These are phyloP conservation scores for Rhagophthalmus giganteus DNA, from an alignment of 2,888 invertebrate genomes.

Conservation along the genomic window DNA sequence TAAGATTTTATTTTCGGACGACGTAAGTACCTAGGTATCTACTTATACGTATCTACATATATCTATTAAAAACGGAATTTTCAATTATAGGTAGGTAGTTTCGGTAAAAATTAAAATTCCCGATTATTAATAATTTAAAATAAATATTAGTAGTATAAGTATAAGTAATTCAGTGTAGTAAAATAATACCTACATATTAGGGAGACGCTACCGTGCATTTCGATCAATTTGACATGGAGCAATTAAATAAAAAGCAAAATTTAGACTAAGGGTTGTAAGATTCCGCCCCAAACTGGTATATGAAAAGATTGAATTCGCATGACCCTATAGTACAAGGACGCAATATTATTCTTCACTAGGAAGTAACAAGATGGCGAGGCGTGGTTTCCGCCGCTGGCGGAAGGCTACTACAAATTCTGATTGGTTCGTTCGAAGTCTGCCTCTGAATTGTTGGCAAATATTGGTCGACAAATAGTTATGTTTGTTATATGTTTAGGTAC, in stretches of 20 bases:
- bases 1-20: background rate
- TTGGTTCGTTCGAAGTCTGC: conserved; percentile 50
- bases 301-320: conserved; percentile 8
- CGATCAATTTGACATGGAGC: background rate
- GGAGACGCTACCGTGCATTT: background rate
- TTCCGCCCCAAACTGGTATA: conserved; percentile 6
- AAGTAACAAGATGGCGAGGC: conserved; percentile 57
- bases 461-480: conserved; percentile 58
- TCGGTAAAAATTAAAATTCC: no score
- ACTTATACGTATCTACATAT: no score
- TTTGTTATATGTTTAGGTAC: conserved; percentile 58
- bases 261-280: conserved; percentile 6
- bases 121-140: no score
- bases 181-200: background rate
- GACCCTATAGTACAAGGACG: conserved; percentile 27
- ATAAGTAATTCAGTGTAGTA: background rate
- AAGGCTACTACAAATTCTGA: conserved; percentile 45
- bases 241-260: conserved; percentile 2
- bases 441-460: conserved; percentile 56
- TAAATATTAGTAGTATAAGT: background rate
- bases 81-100: background rate
- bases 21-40: background rate
- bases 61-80: no score
- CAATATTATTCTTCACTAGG: conserved; percentile 38
- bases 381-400: conserved; percentile 48